These are phyloP conservation scores for Ifrita kowaldi DNA, from an alignment of 2,113 vertebrate species.

Conservation along the genomic window DNA sequence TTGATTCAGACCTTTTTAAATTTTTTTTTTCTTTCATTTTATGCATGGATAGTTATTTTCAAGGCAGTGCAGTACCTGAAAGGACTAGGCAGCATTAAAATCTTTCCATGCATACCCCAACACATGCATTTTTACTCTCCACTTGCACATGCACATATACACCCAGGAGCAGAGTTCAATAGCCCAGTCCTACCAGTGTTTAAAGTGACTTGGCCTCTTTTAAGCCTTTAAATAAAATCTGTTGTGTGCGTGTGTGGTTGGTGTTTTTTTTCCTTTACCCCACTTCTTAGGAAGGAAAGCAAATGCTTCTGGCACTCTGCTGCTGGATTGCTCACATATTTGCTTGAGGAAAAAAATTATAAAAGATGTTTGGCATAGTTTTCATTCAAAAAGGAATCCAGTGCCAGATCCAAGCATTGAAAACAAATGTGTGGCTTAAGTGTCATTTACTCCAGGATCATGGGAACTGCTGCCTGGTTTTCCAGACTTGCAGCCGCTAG, in stretches of 20 bases:
- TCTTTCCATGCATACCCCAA: neutral
- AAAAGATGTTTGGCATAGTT: constrained; percentile 71
- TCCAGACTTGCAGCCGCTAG: neutral
- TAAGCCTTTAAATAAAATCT: neutral
- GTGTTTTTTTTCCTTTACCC: neutral
- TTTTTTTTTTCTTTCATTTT: neutral
- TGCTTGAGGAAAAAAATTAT: constrained; percentile 35
- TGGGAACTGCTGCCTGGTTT: constrained; percentile 64
- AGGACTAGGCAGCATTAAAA: neutral
- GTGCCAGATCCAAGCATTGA: constrained; percentile 63
- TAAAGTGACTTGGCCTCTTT: neutral
- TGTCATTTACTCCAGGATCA: constrained; percentile 60
- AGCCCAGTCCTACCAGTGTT: neutral
- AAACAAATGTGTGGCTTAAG: constrained; percentile 58
- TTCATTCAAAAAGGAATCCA: constrained; percentile 57
- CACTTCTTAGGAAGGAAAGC: constrained; percentile 33
- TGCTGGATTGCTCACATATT: constrained; percentile 56
- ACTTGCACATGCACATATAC: neutral
- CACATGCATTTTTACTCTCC: neutral
- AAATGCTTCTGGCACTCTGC: constrained; percentile 29
- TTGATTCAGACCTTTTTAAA: neutral
- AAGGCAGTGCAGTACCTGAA: neutral
- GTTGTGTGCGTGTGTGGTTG: neutral
- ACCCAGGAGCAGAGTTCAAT: neutral
- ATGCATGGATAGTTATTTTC: neutral